Percentiles rank a stretch among this genome's conserved stretches.
phyloP scores from a whole-genome alignment of 2,797 vertebrate genomes.

The Crax fasciolata region DNA sequence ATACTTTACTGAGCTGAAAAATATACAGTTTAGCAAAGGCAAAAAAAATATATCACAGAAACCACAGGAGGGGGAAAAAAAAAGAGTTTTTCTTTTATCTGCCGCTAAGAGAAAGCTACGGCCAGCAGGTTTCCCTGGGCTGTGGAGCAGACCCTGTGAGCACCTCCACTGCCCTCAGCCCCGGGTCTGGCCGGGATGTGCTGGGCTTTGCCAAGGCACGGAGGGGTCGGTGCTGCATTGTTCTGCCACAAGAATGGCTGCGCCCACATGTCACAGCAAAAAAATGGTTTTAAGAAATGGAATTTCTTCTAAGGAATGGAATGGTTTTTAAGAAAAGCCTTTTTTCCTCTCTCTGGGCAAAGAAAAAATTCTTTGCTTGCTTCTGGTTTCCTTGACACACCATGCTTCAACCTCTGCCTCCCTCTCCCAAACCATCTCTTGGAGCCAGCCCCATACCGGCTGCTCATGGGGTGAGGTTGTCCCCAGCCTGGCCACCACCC shows the following conservation, averaged over 20 bases:
- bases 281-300: constrained; percentile 5
- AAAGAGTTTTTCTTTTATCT: constrained; percentile 37
- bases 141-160: neutral
- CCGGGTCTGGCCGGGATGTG: rapidly evolving
- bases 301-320: neutral
- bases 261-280: neutral
- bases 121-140: neutral
- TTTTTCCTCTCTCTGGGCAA: neutral
- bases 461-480: neutral
- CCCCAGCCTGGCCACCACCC: neutral
- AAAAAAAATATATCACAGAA: constrained; percentile 6
- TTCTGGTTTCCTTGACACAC: neutral
- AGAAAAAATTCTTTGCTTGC: neutral
- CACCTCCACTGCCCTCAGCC: neutral
- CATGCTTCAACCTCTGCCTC: neutral
- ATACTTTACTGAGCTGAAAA: constrained; percentile 71
- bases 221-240: neutral
- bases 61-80: neutral
- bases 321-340: neutral
- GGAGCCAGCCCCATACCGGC: rapidly evolving
- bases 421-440: neutral
- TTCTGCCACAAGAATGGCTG: neutral
- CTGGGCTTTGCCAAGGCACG: neutral
- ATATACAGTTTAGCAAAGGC: constrained; percentile 33
- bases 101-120: constrained; percentile 18